These are phyloP conservation scores for Neuroscelio doddi DNA, from an alignment of 2,888 invertebrate genomes.

Conservation along the genomic window DNA sequence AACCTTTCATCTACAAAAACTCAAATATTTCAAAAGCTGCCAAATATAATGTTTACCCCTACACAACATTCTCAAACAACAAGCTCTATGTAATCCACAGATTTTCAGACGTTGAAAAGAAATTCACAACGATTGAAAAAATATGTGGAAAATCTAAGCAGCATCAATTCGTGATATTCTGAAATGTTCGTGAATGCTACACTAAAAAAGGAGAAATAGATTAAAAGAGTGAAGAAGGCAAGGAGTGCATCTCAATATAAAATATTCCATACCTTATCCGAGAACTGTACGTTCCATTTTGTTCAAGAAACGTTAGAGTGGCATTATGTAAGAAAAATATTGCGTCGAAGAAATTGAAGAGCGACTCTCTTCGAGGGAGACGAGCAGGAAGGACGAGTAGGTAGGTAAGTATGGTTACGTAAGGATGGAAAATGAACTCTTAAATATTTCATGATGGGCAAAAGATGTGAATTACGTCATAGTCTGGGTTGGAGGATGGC, in stretches of 20 bases:
- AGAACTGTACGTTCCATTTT: conserved; percentile 26
- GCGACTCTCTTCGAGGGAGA: conserved; percentile 26
- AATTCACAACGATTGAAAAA: background rate
- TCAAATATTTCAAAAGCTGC: too few relatives aligned
- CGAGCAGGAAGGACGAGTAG: conserved; percentile 28
- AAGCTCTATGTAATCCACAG: too few relatives aligned
- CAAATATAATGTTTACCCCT: too few relatives aligned
- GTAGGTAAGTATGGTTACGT: conserved; percentile 37
- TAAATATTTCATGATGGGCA: conserved; percentile 64
- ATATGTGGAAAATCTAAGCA: background rate
- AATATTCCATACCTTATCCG: conserved; percentile 25
- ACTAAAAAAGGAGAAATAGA: background rate
- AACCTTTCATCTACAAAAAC: too few relatives aligned
- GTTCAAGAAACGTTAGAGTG: conserved; percentile 19
- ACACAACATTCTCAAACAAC: too few relatives aligned
- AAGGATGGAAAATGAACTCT: conserved; percentile 54
- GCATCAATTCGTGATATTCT: background rate
- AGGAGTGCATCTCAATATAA: conserved; percentile 22
- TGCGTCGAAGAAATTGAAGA: conserved; percentile 37
- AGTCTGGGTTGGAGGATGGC: conserved; percentile 51
- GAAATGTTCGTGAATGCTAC: background rate
- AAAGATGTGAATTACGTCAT: conserved; percentile 60
- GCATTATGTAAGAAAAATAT: conserved; percentile 37
- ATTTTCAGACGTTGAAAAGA: too few relatives aligned
- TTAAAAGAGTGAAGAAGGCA: conserved; percentile 3